Percentiles rank a stretch among this genome's conserved stretches.
Conservation (phyloP, 2,113 vertebrate genomes). For the Daphoenositta chrysoptera region DNA sequence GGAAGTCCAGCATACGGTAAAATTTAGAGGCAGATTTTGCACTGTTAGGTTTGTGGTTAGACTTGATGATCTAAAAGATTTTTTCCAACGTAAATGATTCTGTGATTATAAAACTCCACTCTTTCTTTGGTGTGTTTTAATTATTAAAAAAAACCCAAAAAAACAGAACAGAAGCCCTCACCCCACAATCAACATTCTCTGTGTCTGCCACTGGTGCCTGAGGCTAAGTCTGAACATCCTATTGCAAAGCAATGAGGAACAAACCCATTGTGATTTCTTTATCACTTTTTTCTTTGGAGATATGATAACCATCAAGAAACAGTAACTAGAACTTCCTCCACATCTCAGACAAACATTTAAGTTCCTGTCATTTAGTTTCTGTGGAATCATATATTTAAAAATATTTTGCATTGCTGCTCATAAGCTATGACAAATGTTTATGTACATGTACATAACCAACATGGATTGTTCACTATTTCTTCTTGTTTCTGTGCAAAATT, state of each 20-base stretch:
- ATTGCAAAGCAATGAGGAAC: neutral
- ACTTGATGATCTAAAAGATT: neutral
- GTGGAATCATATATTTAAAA: neutral
- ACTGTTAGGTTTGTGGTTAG: neutral
- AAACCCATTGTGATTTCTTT: neutral
- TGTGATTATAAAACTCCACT: neutral
- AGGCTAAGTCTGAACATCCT: neutral
- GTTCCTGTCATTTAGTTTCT: neutral
- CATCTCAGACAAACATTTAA: neutral
- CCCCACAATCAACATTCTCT: neutral
- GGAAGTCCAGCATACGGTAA: neutral
- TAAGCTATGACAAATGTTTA: neutral
- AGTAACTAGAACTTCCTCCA: neutral
- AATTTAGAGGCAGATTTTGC: neutral
- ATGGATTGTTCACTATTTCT: neutral
- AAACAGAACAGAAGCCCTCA: neutral
- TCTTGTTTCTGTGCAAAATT: neutral
- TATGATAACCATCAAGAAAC: accelerated
- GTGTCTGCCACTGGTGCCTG: neutral
- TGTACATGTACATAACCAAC: neutral
- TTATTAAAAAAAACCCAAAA: neutral
- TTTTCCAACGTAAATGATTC: neutral
- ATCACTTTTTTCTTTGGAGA: neutral
- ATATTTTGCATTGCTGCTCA: neutral
- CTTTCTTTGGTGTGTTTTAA: neutral